Base-by-base conservation (phyloP, 2,797 vertebrate genomes). In the Sebastes minor region DNA sequence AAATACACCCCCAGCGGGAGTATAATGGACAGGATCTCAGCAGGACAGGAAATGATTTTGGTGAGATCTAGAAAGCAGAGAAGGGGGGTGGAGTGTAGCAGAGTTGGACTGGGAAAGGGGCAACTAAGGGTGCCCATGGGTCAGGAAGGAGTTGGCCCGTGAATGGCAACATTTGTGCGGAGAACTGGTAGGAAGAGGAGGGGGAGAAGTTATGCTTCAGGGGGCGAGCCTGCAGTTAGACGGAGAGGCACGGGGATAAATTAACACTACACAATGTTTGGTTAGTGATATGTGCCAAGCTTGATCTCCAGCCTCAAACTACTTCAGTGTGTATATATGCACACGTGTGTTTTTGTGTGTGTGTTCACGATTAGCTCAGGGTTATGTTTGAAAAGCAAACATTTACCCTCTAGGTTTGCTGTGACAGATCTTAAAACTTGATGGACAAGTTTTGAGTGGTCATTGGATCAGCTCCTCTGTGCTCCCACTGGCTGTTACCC, bases 1-100 rank as follows among this genome's bases (percentile, higher is more conserved):
- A 95, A 95, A 94, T 94, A 95, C 93, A 91, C 88, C 87, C 92
- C 93, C 91, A 86, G 87, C 70, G 93, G 94, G 94, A 95, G 88
- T 87, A 91, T 84, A 92, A 91, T 81, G 86, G 91, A 92, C 94
- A 93, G 93, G 90, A 91, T 88, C 93, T 93, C 86, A 84, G 89
- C 80, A 84, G 89, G 91, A 88, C 91, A 92, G 94, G 93, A 95
- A 94, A 94, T 88, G 77, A 93, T 92, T 88, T 91, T 89, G 87
- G 88, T 83, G 81, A 87, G 92, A 94, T 92, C 82, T 83, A 75
- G 82, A 92, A 86, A 86, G 71, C 85, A 85, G 83, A 86, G 77
- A 23, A 67, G 20, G 72, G 69, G 53, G 74, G 42, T 46, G 59
- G 76, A 52, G 38, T 53, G 38, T 2, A 62, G 66, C 28, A 22